phyloP scores from a whole-genome alignment of 1,140 invertebrate species.

The Drosophila sechellia region DNA sequence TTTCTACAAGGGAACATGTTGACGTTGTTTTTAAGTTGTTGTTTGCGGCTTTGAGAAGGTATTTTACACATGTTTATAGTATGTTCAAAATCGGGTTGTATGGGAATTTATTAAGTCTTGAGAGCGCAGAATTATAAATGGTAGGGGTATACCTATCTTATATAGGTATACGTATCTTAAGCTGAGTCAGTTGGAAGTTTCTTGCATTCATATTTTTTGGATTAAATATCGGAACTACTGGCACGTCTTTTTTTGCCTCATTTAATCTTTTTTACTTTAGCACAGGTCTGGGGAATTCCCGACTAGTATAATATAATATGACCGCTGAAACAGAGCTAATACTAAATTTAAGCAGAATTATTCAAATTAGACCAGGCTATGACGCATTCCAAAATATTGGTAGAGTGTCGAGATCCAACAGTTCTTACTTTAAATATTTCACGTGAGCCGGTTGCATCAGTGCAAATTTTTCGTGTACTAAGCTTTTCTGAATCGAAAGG shows the following conservation, averaged over 20 bases:
- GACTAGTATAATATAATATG: neutral
- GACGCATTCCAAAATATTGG: constrained; percentile 10
- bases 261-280: neutral
- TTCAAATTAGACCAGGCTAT: constrained; percentile 15
- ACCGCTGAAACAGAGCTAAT: neutral
- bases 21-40: constrained; percentile 5
- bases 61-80: constrained; percentile 1
- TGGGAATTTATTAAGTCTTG: neutral
- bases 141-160: too few species aligned
- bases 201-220: neutral
- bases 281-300: constrained; percentile 1
- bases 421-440: neutral
- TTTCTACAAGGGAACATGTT: constrained; percentile 35
- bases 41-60: constrained; percentile 5
- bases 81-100: neutral
- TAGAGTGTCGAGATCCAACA: neutral
- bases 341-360: constrained; percentile 11
- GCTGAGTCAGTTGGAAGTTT: too few species aligned
- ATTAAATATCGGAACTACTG: too few species aligned
- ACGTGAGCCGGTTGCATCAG: neutral
- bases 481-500: constrained; percentile 1
- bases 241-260: too few species aligned
- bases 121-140: too few species aligned
- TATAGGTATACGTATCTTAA: too few species aligned
- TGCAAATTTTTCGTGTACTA: constrained; percentile 4